Evolutionary conservation across 2,113 vertebrate species (phyloP).

Genomic region (Chloropsis cyanopogon): DNA sequence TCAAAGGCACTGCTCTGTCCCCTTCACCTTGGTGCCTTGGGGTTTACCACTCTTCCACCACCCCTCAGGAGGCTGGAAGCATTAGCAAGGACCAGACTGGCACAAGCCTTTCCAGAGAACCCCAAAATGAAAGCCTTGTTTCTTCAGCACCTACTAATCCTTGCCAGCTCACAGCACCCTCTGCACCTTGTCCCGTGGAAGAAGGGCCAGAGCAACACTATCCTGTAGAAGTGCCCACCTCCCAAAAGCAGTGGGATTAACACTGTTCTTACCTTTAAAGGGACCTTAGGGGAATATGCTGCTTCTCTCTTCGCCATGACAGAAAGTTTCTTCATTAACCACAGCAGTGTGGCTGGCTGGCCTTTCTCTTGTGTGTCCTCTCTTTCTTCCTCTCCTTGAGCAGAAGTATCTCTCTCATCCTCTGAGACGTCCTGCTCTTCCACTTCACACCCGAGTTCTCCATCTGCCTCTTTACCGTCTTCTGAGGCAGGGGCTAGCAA

Average conservation of each 20-base stretch:
- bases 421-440: neutral
- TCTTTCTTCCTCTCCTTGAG: neutral
- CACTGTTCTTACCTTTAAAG: conserved; percentile 79
- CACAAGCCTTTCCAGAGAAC: neutral
- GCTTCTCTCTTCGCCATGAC: conserved; percentile 89
- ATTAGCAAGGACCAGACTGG: neutral
- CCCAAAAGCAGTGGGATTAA: neutral
- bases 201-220: neutral
- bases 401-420: neutral
- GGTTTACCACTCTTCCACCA: neutral
- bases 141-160: neutral
- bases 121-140: neutral
- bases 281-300: conserved; percentile 84
- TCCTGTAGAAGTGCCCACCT: neutral
- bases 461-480: neutral
- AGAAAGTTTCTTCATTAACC: conserved; percentile 89
- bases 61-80: neutral
- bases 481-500: conserved; percentile 80
- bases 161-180: neutral
- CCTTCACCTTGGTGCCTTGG: neutral
- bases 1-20: neutral
- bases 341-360: conserved; percentile 80
- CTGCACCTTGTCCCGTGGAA: neutral
- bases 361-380: conserved; percentile 53
- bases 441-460: neutral